These are phyloP conservation scores for Lycia hirtaria DNA, from an alignment of 2,888 invertebrate genomes.

Conservation along the genomic window DNA sequence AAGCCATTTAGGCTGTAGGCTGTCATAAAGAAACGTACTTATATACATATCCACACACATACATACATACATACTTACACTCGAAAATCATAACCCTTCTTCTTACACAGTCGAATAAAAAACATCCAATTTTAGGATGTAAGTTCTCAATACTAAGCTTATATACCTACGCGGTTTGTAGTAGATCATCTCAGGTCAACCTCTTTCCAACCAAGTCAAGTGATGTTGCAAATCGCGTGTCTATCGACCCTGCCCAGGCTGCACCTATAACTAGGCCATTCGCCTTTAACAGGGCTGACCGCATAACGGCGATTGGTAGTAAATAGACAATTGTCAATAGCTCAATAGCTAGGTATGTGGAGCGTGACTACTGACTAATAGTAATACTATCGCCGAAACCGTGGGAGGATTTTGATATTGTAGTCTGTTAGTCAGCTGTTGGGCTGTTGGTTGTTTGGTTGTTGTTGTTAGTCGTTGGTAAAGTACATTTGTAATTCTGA, in stretches of 20 bases:
- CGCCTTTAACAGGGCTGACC: slow-evolving; percentile 44
- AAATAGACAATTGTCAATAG: slow-evolving; percentile 50
- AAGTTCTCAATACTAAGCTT: too few species aligned
- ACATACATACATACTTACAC: too few species aligned
- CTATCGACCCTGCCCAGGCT: slow-evolving; percentile 43
- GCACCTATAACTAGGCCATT: slow-evolving; percentile 56
- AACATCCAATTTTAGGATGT: too few species aligned
- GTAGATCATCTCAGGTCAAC: too few species aligned
- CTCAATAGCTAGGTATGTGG: slow-evolving; percentile 51
- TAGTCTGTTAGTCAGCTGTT: slow-evolving; percentile 35
- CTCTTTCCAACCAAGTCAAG: background rate
- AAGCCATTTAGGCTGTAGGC: too few species aligned
- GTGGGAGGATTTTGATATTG: slow-evolving; percentile 45
- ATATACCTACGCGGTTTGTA: too few species aligned
- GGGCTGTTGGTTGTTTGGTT: background rate
- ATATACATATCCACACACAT: too few species aligned
- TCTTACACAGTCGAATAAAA: too few species aligned
- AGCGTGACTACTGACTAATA: slow-evolving; percentile 61
- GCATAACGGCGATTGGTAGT: slow-evolving; percentile 59
- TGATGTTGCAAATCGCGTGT: slow-evolving; percentile 25
- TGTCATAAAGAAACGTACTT: too few species aligned
- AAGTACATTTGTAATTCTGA: too few species aligned
- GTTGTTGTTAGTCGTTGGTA: background rate
- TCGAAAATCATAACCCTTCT: too few species aligned
- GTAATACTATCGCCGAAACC: slow-evolving; percentile 48